phyloP scores from a whole-genome alignment of 2,797 vertebrate species.

The Limosa lapponica region DNA sequence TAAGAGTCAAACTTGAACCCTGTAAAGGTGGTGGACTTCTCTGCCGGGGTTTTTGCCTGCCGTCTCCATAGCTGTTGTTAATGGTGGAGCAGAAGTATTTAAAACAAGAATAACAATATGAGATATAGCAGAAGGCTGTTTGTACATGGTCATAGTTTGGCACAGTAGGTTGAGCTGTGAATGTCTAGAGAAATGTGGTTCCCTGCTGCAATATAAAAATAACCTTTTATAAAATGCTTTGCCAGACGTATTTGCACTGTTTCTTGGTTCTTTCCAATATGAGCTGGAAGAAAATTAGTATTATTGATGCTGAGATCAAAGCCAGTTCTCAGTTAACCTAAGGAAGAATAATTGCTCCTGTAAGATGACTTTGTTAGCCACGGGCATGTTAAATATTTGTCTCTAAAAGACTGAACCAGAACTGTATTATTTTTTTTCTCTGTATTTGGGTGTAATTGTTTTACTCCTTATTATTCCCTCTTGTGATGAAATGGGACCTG shows the following conservation, averaged over 20 bases:
- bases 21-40: not conserved
- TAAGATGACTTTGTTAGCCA: not conserved
- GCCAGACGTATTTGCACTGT: not conserved
- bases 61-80: not conserved
- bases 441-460: not conserved
- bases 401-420: not conserved
- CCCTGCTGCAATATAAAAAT: not conserved
- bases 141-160: not conserved
- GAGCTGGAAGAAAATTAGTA: not conserved
- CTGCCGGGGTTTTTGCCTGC: not conserved
- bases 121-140: not conserved
- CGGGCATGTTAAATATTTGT: not conserved
- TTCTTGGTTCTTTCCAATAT: not conserved
- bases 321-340: not conserved
- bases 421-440: not conserved
- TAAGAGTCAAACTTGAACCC: not conserved
- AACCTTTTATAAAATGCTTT: not conserved
- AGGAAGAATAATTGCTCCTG: not conserved
- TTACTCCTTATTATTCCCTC: not conserved
- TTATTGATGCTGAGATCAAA: not conserved
- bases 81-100: not conserved
- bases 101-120: not conserved
- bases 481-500: not conserved
- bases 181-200: not conserved
- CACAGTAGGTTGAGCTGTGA: not conserved